Conservation (phyloP, 2,888 invertebrate genomes). For the Meta bourneti region DNA sequence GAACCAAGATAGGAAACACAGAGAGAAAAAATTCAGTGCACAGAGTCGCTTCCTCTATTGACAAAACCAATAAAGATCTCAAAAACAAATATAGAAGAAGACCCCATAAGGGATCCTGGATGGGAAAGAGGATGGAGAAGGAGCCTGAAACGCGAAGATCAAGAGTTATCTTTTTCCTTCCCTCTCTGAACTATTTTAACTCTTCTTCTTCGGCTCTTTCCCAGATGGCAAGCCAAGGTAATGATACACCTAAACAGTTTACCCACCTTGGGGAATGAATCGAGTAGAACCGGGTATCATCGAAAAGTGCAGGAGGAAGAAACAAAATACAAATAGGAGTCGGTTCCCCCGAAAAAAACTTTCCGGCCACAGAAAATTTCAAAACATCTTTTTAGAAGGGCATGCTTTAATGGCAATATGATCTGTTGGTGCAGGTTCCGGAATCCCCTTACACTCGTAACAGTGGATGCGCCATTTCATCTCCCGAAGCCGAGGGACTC, state of each 20-base stretch:
- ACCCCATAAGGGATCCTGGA: slow-evolving; percentile 41
- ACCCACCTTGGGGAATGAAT: slow-evolving; percentile 28
- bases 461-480: slow-evolving; percentile 47
- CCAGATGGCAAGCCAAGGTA: slow-evolving; percentile 41
- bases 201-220: slow-evolving; percentile 11
- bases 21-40: neutral
- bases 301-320: neutral
- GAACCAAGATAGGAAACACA: neutral
- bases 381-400: slow-evolving; percentile 33
- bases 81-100: slow-evolving; percentile 62
- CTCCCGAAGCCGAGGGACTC: slow-evolving; percentile 43
- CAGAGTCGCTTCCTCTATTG: slow-evolving; percentile 43
- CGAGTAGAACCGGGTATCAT: slow-evolving; percentile 15
- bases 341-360: neutral
- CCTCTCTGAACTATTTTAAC: slow-evolving; percentile 28
- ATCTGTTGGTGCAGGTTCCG: slow-evolving; percentile 26
- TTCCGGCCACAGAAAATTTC: slow-evolving; percentile 18
- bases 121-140: neutral
- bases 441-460: slow-evolving; percentile 51
- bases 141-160: slow-evolving; percentile 42
- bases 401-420: slow-evolving; percentile 67
- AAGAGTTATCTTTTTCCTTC: slow-evolving; percentile 50
- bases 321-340: slow-evolving; percentile 34
- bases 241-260: slow-evolving; percentile 69
- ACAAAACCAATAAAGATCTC: slow-evolving; percentile 71